These are phyloP conservation scores for Eupeodes corollae DNA, from an alignment of 1,140 invertebrate species.

Conservation along the genomic window DNA sequence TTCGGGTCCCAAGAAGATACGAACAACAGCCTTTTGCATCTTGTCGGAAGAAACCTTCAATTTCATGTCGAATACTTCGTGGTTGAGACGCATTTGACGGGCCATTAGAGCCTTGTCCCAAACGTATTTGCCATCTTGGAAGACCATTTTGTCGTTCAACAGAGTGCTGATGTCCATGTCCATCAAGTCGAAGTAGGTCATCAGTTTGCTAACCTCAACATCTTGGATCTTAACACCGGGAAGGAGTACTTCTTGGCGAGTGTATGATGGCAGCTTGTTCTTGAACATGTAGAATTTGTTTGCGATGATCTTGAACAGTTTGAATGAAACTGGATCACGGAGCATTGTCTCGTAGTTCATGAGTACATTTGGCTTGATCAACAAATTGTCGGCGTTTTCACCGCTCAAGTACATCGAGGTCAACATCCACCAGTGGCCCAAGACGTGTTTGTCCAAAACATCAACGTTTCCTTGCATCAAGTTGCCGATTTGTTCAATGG, in stretches of 20 bases:
- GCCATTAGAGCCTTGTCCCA: constrained; percentile 39
- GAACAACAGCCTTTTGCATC: constrained; percentile 23
- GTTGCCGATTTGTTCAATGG: constrained; percentile 45
- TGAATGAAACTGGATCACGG: constrained; percentile 50
- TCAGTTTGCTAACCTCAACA: constrained; percentile 42
- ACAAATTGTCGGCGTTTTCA: constrained; percentile 17
- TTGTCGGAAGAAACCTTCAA: constrained; percentile 40
- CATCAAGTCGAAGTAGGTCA: constrained; percentile 33
- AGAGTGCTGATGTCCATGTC: constrained; percentile 32
- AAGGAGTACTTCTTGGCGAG: constrained; percentile 44
- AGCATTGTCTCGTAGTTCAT: constrained; percentile 43
- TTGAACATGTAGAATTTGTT: constrained; percentile 44
- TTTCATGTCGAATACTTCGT: constrained; percentile 37
- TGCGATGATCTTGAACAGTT: constrained; percentile 49
- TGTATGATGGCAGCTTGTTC: constrained; percentile 48
- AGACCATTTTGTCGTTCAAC: constrained; percentile 35
- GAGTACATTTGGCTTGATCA: constrained; percentile 37
- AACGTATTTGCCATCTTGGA: constrained; percentile 28
- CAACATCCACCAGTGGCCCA: constrained; percentile 41
- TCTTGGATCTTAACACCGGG: constrained; percentile 46
- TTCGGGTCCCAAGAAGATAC: constrained; percentile 31
- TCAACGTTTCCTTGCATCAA: constrained; percentile 51
- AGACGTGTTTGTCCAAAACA: constrained; percentile 45
- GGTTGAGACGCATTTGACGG: constrained; percentile 48
- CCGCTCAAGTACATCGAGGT: constrained; percentile 31